Conservation (phyloP, 2,113 vertebrate species). For the Andinoacara biseriatus region DNA sequence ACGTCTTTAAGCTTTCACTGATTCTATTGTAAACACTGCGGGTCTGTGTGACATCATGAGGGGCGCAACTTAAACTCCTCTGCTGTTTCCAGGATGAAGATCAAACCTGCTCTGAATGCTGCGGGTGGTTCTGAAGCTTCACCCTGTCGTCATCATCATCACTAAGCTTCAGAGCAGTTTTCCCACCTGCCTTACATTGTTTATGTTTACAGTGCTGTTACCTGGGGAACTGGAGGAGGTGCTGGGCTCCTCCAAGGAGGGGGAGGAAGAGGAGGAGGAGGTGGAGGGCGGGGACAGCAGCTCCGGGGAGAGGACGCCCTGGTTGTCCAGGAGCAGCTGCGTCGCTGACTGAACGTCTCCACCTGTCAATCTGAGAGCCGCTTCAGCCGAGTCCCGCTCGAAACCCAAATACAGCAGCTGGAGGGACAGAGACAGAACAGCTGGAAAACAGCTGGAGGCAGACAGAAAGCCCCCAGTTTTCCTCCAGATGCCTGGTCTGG, state of each 20-base stretch:
- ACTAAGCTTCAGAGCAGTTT: neutral
- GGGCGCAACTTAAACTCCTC: neutral
- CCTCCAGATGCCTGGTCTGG: too few relatives aligned
- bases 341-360: slow-evolving; percentile 87
- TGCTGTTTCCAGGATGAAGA: neutral
- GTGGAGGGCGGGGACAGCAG: slow-evolving; percentile 45
- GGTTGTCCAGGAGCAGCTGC: slow-evolving; percentile 86
- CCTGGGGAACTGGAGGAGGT: slow-evolving; percentile 71
- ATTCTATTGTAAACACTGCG: neutral
- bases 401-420: slow-evolving; percentile 91
- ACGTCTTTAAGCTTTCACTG: too few relatives aligned
- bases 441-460: neutral
- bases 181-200: too few relatives aligned
- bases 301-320: slow-evolving; percentile 80
- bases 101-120: neutral
- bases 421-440: neutral
- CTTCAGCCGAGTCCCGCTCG: slow-evolving; percentile 71
- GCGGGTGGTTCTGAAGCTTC: neutral
- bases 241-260: slow-evolving; percentile 81
- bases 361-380: slow-evolving; percentile 81
- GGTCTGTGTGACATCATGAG: neutral
- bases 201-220: neutral
- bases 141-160: neutral
- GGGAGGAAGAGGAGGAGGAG: slow-evolving; percentile 66
- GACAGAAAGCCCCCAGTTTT: too few relatives aligned